A percentile compares a stretch with the other conserved stretches of the same genome.
Evolutionary conservation across 2,113 vertebrate species (phyloP).

Genomic region (Eptesicus fuscus): DNA sequence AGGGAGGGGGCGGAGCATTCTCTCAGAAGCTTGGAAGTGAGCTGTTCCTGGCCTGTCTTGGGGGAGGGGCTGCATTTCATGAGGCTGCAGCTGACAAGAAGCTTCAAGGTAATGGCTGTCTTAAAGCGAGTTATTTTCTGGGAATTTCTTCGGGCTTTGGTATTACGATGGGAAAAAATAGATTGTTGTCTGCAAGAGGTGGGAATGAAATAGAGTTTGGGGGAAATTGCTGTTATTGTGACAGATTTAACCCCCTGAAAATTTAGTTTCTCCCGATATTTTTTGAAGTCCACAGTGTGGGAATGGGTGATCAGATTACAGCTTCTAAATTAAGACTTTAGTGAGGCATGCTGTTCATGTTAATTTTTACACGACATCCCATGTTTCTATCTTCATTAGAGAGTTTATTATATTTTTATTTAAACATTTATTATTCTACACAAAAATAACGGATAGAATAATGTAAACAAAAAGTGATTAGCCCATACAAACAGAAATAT

Average conservation of each 20-base stretch:
- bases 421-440: not conserved
- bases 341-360: constrained; percentile 16
- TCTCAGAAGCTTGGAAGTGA: constrained; percentile 24
- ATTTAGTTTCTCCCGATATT: constrained; percentile 62
- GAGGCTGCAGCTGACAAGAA: constrained; percentile 63
- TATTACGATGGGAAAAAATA: not conserved
- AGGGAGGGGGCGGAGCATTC: constrained; percentile 55
- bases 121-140: constrained; percentile 60
- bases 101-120: constrained; percentile 75
- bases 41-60: constrained; percentile 32
- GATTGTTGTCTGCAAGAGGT: not conserved
- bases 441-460: constrained; percentile 24
- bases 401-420: constrained; percentile 38
- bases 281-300: constrained; percentile 57
- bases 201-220: not conserved
- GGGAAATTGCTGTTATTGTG: not conserved
- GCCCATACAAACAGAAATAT: not conserved
- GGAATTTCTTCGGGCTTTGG: constrained; percentile 48
- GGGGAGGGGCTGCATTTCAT: constrained; percentile 58
- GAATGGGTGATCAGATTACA: constrained; percentile 61
- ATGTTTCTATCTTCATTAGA: constrained; percentile 39
- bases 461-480: constrained; percentile 18
- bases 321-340: constrained; percentile 68
- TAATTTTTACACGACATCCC: constrained; percentile 45
- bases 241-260: constrained; percentile 41